Conservation (phyloP, 2,888 invertebrate species). For the Tigriopus californicus region DNA sequence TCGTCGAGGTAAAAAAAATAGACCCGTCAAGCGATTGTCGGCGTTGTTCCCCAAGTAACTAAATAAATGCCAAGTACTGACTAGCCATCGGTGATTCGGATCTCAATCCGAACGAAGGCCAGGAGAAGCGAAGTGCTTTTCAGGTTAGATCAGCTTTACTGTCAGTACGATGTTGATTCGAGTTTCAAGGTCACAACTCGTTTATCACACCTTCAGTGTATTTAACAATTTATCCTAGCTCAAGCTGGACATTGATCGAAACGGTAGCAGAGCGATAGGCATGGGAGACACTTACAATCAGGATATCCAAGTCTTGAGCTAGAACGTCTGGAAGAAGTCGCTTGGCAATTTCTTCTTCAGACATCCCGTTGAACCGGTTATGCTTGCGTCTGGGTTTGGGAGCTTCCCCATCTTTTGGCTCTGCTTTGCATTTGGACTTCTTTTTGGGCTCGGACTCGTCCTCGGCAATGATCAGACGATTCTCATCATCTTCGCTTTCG, state of each 20-base stretch:
- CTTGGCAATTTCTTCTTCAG: slow-evolving; percentile 85
- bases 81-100: no score
- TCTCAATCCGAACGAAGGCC: no score
- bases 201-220: not conserved
- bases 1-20: no score
- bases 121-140: no score
- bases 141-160: no score
- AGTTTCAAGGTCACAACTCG: no score
- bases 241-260: not conserved
- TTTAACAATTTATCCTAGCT: not conserved
- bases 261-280: not conserved
- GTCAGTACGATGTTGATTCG: no score
- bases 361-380: slow-evolving; percentile 86
- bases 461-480: slow-evolving; percentile 11
- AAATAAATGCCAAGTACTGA: no score
- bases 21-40: no score
- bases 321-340: slow-evolving; percentile 87
- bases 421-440: slow-evolving; percentile 4
- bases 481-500: not conserved
- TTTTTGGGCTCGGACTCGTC: not conserved
- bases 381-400: slow-evolving; percentile 1
- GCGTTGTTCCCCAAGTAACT: no score
- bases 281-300: slow-evolving; percentile 85
- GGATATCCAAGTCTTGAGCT: slow-evolving; percentile 80
- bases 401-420: slow-evolving; percentile 10